Base-by-base conservation (phyloP, 2,888 invertebrate genomes). In the Drosophila ochracea region DNA sequence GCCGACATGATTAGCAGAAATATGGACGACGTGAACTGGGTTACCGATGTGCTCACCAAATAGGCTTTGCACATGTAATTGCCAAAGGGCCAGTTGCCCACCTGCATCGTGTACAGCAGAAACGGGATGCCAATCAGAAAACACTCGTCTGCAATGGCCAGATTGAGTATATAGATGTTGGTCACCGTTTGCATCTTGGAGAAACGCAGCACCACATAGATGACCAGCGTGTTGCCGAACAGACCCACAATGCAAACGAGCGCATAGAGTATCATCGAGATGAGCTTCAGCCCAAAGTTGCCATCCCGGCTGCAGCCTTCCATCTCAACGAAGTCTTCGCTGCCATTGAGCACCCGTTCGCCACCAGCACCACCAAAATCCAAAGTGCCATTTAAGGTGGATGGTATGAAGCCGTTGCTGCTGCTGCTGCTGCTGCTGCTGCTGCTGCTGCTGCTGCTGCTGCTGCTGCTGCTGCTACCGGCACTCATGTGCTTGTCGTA, bases 111-210 rank as follows among this genome's bases (percentile, higher is more conserved):
- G 31, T 96, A 96, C 52, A 98, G 95, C 16, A 98, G 94, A 91
- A 98, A 97, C 0, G 98, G 98, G 82, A 98, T 97, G 3, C 98
- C 98, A 68, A 98, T 97, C 4, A 98, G 95, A 91, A 98, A 98
- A 91, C 97, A 97, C 93, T 98, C 98, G 92, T 98, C 98, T 0
- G 98, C 98, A 68, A 98, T 96, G 25, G 98, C 98, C 83, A 98
- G 94, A 93, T 98, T 98, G n/a, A 97, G 96, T 83, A 98, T 98
- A 93, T 98, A 98, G 95, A 97, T 97, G 92, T 98, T 98, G 76
- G 98, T 98, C 49, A 98, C 98, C 0, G 98, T 98, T 92, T 98
- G 98, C 98, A 98, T 98, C 93, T 98, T 98, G 68, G 97, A 97
- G 94, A 97, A 98, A 53, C 98, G 95, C 55, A 97, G 94, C 21